Conservation (phyloP, 2,888 invertebrate genomes). For the Amblyteles armatorius region DNA sequence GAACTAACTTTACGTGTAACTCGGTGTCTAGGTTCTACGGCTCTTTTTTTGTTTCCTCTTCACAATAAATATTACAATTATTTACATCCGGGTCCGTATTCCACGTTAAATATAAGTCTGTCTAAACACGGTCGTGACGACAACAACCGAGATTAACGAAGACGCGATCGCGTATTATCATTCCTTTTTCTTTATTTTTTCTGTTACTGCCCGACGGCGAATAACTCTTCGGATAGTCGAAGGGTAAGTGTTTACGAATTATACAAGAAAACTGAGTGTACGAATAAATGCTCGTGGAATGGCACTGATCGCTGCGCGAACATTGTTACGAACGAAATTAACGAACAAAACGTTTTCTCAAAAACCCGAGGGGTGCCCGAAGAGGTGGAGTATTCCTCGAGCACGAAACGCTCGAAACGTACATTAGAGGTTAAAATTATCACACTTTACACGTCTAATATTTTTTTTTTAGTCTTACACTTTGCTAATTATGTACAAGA, state of each 20-base stretch:
- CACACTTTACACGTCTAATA: slow-evolving; percentile 81
- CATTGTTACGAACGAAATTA: slow-evolving; percentile 42
- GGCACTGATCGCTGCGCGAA: slow-evolving; percentile 69
- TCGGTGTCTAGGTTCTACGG: slow-evolving; percentile 66
- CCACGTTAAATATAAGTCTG: slow-evolving; percentile 60
- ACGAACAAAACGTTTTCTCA: slow-evolving; percentile 7
- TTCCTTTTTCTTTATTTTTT: slow-evolving; percentile 11
- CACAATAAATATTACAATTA: slow-evolving; percentile 84
- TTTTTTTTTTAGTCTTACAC: slow-evolving; percentile 67
- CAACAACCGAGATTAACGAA: slow-evolving; percentile 38
- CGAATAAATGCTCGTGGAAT: slow-evolving; percentile 74
- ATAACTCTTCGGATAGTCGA: slow-evolving; percentile 12
- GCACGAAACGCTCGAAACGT: slow-evolving; percentile 67
- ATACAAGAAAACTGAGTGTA: slow-evolving; percentile 55
- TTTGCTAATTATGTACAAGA: slow-evolving; percentile 68
- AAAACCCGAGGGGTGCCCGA: background rate
- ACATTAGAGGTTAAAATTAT: slow-evolving; percentile 81
- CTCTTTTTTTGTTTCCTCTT: slow-evolving; percentile 71
- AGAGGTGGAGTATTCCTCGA: slow-evolving; percentile 22
- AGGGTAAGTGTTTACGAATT: slow-evolving; percentile 33
- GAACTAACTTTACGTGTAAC: slow-evolving; percentile 63
- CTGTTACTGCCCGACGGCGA: slow-evolving; percentile 15
- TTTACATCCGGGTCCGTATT: slow-evolving; percentile 78
- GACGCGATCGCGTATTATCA: slow-evolving; percentile 36
- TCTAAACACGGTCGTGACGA: slow-evolving; percentile 40